phyloP scores from a whole-genome alignment of 2,888 invertebrate species.

The Tipula confusa region DNA sequence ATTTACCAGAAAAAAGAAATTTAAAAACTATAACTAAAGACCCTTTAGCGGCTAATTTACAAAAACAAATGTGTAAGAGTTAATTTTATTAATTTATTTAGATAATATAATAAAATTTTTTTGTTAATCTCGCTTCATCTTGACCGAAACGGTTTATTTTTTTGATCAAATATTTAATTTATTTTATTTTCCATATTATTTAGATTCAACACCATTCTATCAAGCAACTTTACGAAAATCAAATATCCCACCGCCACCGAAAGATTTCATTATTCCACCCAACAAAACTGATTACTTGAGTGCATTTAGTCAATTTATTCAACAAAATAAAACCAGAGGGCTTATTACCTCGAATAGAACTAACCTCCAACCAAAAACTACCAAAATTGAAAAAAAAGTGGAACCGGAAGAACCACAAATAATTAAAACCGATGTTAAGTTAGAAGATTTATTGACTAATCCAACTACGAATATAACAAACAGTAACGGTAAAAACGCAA shows the following conservation, averaged over 20 bases:
- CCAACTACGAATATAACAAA: background rate
- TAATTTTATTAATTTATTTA: background rate
- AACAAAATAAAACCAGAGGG: background rate
- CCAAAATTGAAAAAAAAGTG: too few relatives aligned
- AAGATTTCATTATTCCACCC: background rate
- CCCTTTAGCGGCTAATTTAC: background rate
- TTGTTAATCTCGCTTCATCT: background rate
- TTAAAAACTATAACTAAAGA: background rate
- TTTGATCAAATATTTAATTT: too few relatives aligned
- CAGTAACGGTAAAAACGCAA: background rate
- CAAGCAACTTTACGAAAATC: background rate
- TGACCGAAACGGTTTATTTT: too few relatives aligned
- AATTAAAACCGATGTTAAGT: background rate
- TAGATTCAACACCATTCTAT: background rate
- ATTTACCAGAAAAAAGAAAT: slow-evolving; percentile 25
- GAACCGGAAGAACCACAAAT: background rate
- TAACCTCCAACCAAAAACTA: too few relatives aligned
- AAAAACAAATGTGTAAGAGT: background rate
- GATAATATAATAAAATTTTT: background rate
- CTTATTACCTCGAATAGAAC: too few relatives aligned
- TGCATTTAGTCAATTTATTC: background rate
- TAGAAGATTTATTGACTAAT: background rate
- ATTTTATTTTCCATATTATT: too few relatives aligned
- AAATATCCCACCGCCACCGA: background rate
- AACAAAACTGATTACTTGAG: background rate